Evolutionary conservation across 2,113 vertebrate species (phyloP).

Genomic region (Bufo gargarizans): DNA sequence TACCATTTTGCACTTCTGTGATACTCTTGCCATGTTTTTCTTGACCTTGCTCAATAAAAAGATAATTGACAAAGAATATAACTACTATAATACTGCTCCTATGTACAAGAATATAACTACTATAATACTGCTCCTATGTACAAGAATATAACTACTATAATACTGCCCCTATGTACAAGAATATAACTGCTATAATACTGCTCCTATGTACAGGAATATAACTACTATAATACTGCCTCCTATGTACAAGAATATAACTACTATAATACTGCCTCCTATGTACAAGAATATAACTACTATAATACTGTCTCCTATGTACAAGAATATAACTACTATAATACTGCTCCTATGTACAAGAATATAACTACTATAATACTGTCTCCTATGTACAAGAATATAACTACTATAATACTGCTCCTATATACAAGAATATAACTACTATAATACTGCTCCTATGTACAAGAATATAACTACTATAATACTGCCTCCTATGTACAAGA

Average conservation of each 20-base stretch:
- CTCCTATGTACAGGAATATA: neutral
- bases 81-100: neutral
- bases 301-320: neutral
- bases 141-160: neutral
- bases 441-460: constrained; percentile 5
- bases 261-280: neutral
- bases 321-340: neutral
- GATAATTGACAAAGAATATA: too few species aligned
- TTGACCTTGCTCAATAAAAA: too few species aligned
- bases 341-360: neutral
- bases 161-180: neutral
- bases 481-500: neutral
- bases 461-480: constrained; percentile 10
- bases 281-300: neutral
- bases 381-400: neutral
- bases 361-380: neutral
- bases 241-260: constrained; percentile 4
- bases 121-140: neutral
- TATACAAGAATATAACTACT: neutral
- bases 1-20: too few species aligned
- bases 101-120: neutral
- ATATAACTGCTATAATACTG: neutral
- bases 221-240: neutral
- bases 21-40: too few species aligned
- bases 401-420: neutral